Percentiles rank a stretch among this genome's conserved stretches.
Conservation (phyloP, 2,888 invertebrate species). For the Ferdinandea cuprea region DNA sequence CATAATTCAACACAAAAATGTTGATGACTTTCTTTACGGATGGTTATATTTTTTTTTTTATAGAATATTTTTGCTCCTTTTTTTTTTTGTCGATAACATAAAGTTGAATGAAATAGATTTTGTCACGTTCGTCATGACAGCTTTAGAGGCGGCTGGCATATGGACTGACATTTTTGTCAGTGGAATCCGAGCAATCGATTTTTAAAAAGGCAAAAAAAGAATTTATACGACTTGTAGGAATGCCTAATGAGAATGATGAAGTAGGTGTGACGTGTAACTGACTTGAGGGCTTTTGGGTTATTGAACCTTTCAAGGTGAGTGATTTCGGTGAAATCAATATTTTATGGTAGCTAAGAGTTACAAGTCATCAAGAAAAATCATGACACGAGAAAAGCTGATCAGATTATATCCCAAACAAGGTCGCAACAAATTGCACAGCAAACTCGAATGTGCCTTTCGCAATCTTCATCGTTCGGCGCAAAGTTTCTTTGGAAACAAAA, state of each 20-base stretch:
- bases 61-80: too few relatives aligned
- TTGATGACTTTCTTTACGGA: conserved; percentile 66
- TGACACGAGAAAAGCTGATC: not conserved
- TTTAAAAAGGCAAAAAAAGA: not conserved
- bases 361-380: too few relatives aligned
- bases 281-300: not conserved
- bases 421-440: not conserved
- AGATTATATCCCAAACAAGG: not conserved
- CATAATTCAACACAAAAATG: conserved; percentile 68
- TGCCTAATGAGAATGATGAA: conserved; percentile 6
- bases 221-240: not conserved
- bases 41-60: conserved; percentile 59
- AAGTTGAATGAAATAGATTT: conserved; percentile 68
- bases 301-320: not conserved
- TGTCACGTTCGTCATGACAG: conserved; percentile 70
- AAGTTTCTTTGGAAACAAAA: conserved; percentile 22
- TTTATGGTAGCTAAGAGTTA: too few relatives aligned
- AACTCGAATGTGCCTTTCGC: not conserved
- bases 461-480: not conserved
- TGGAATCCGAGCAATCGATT: conserved; percentile 11
- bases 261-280: not conserved
- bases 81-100: conserved; percentile 62
- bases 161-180: not conserved
- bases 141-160: conserved; percentile 38
- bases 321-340: too few relatives aligned